Conservation (phyloP, 2,888 invertebrate genomes). For the Thalpophila matura region DNA sequence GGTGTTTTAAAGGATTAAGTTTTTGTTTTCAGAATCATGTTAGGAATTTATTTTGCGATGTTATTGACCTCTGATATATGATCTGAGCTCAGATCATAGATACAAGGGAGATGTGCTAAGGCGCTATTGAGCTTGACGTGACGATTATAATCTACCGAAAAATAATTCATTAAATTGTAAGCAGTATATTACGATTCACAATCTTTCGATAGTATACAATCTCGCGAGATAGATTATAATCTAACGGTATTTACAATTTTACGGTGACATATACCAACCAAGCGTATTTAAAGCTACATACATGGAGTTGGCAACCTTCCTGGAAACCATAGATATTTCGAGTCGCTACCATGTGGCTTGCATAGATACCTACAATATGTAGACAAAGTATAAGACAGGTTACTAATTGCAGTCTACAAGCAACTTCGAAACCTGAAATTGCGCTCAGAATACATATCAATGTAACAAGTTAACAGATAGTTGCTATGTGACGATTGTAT, state of each 20-base stretch:
- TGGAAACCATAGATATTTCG: slow-evolving; percentile 21
- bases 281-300: slow-evolving; percentile 13
- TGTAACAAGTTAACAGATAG: slow-evolving; percentile 5
- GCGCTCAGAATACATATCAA: slow-evolving; percentile 28
- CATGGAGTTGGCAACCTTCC: slow-evolving; percentile 36
- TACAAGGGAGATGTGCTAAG: no score
- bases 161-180: no score
- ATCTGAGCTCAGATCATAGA: no score
- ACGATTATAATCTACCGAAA: no score
- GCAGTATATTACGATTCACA: no score
- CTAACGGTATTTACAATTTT: no score
- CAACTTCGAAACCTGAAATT: slow-evolving; percentile 12
- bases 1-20: slow-evolving; percentile 32
- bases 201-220: no score
- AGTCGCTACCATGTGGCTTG: slow-evolving; percentile 1
- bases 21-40: slow-evolving; percentile 3
- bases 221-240: no score
- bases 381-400: not conserved
- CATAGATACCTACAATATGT: not conserved
- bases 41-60: not conserved
- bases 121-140: no score
- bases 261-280: no score
- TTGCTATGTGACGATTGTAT: not conserved
- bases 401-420: slow-evolving; percentile 33
- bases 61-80: slow-evolving; percentile 2